Conservation (phyloP, 2,797 vertebrate genomes). For the Cossypha polioptera region DNA sequence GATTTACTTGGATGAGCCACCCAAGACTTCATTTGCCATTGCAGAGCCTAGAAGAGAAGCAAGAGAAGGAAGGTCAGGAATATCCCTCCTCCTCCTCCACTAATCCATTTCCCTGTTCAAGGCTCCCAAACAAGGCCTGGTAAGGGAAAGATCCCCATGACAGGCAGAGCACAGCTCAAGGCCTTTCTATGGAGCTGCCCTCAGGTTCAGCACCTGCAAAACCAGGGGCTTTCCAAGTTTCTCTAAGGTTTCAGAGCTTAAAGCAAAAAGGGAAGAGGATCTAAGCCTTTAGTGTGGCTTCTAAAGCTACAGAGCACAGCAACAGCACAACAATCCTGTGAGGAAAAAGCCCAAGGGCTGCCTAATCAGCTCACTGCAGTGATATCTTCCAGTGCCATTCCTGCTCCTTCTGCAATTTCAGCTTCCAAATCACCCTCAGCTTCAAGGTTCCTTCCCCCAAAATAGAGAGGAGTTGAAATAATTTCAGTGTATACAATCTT, state of each 20-base stretch:
- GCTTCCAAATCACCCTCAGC: not conserved
- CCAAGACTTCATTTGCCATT: not conserved
- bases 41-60: not conserved
- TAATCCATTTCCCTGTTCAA: not conserved
- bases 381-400: not conserved
- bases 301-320: not conserved
- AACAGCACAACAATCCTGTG: not conserved
- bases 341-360: not conserved
- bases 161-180: not conserved
- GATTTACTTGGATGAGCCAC: not conserved
- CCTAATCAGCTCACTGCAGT: not conserved
- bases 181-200: not conserved
- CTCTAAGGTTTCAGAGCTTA: not conserved
- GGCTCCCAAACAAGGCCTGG: not conserved
- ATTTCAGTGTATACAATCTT: not conserved
- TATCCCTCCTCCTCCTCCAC: not conserved
- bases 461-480: accelerated
- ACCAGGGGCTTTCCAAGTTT: not conserved
- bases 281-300: not conserved
- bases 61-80: not conserved
- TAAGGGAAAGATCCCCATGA: not conserved
- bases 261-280: not conserved
- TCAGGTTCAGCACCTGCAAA: not conserved
- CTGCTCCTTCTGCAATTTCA: not conserved
- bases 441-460: not conserved